Evolutionary conservation across 2,888 invertebrate genomes (phyloP).

Genomic region (Poecilus cupreus): DNA sequence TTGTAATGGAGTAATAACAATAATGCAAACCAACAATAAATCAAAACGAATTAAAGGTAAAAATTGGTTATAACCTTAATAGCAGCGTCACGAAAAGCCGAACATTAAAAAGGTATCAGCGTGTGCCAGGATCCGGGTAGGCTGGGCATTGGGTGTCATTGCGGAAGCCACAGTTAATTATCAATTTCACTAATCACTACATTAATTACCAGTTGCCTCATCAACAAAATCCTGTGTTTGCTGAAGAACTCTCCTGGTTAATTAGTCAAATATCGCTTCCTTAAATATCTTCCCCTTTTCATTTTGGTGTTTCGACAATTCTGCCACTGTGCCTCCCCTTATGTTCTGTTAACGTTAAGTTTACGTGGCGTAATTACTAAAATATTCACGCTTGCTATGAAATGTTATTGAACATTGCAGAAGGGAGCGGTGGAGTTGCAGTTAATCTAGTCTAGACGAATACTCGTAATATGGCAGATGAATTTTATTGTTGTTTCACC

Average conservation of each 20-base stretch:
- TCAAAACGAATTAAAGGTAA: slow-evolving; percentile 27
- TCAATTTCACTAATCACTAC: slow-evolving; percentile 12
- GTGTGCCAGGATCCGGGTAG: slow-evolving; percentile 9
- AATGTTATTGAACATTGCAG: slow-evolving; percentile 43
- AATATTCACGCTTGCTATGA: slow-evolving; percentile 52
- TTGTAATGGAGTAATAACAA: slow-evolving; percentile 19
- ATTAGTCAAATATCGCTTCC: slow-evolving; percentile 25
- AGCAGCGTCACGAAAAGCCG: slow-evolving; percentile 10
- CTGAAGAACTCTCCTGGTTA: not conserved
- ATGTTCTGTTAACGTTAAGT: slow-evolving; percentile 22
- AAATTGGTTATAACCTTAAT: slow-evolving; percentile 8
- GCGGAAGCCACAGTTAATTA: not conserved
- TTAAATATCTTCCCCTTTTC: slow-evolving; percentile 22
- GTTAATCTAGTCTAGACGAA: slow-evolving; percentile 54
- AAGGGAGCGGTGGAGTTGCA: slow-evolving; percentile 8
- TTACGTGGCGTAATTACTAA: slow-evolving; percentile 54
- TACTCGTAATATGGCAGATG: slow-evolving; percentile 43
- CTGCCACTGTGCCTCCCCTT: not conserved
- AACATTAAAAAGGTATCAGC: slow-evolving; percentile 23
- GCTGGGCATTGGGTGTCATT: not conserved
- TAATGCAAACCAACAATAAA: slow-evolving; percentile 29
- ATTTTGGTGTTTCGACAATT: slow-evolving; percentile 24
- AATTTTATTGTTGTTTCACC: slow-evolving; percentile 26
- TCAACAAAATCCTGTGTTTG: slow-evolving; percentile 4
- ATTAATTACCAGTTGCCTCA: slow-evolving; percentile 6